Evolutionary conservation across 1,140 invertebrate species (phyloP).

Genomic region (Cryptotermes secundus): DNA sequence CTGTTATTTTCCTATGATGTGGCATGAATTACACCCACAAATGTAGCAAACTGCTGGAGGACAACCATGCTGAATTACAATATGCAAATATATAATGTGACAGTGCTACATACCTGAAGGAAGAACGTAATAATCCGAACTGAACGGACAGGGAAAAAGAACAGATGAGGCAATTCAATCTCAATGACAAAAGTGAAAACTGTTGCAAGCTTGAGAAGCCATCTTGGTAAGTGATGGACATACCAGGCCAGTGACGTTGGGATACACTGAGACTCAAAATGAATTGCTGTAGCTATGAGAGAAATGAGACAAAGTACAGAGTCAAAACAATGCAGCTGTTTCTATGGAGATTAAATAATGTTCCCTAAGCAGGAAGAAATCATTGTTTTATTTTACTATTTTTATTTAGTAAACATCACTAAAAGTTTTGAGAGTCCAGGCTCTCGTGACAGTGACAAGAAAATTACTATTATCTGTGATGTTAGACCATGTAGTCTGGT

Average conservation of each 20-base stretch:
- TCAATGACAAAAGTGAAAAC: constrained; percentile 67
- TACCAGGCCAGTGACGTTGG: constrained; percentile 70
- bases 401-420: neutral
- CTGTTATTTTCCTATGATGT: neutral
- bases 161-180: constrained; percentile 72
- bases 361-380: no score
- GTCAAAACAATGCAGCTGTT: no score
- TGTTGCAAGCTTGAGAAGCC: constrained; percentile 65
- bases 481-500: no score
- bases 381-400: neutral
- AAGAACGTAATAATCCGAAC: constrained; percentile 66
- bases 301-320: constrained; percentile 1
- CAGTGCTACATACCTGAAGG: constrained; percentile 57
- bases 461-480: no score
- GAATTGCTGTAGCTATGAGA: constrained; percentile 65
- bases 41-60: neutral
- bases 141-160: constrained; percentile 70
- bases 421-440: no score
- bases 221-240: constrained; percentile 64
- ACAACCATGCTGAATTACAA: neutral
- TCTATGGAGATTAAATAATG: no score
- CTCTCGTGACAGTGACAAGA: no score
- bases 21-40: neutral
- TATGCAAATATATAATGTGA: neutral
- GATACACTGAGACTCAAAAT: constrained; percentile 77